Evolutionary conservation across 2,888 invertebrate species (phyloP), one percentile per base, ranked within the genome.

Genomic region (Trichogramma evanescens): DNA sequence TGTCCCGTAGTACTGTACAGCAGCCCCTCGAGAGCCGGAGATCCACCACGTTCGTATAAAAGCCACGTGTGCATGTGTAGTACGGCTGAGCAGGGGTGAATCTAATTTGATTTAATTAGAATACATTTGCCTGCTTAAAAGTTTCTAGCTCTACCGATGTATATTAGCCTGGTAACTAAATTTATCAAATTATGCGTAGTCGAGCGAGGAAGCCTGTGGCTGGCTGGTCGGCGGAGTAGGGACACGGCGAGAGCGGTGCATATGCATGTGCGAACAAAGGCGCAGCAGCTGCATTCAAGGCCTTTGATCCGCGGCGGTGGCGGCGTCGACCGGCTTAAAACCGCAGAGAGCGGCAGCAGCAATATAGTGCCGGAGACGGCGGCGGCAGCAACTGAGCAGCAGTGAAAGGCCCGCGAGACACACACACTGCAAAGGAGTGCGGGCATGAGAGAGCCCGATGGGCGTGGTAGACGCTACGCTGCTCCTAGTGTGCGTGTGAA

Each of bases 81-180:
- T 26, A 13, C 13, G 44, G 26, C 10, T 58, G 62, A 54, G 48
- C 46, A 41, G 69, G 71, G 71, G 69, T 71, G 73, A 72, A 73
- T 74, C 71, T 71, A 72, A 73, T 74, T 74, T 74, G 74, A 73
- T 73, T 74, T 73, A 73, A 74, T 74, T 74, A 73, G 72, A 74
- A 74, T 74, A 74, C 71, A 74, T 74, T 74, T 73, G 72, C 70
- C 67, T 68, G 68, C 69, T 68, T 71, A 70, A 72, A 73, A 71
- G 66, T 67, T 68, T 63, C 68, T 67, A 72, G 74, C 74, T 74
- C 74, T 69, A 66, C 69, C 62, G 54, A 61, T 59, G 66, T 66
- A 74, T 74, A 74, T 72, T 65, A 72, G 71, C 74, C 74, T 74
- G 74, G 70, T 74, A 74, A 67, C 70, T 72, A 72, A 74, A 74